These are phyloP conservation scores for Bos indicus DNA, from an alignment of 2,113 vertebrate genomes.

Conservation along the genomic window DNA sequence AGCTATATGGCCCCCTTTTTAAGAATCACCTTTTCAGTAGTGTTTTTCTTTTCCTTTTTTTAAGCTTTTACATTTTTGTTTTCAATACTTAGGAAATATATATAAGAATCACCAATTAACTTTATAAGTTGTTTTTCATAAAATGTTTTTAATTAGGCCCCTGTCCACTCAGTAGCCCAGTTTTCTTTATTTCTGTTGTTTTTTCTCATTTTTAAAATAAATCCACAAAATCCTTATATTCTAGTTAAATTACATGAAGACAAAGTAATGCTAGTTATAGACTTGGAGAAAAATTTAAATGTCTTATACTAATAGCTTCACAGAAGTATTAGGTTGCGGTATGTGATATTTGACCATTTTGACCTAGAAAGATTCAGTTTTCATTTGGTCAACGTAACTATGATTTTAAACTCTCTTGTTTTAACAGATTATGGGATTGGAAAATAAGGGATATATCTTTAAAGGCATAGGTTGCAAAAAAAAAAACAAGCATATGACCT, in stretches of 20 bases:
- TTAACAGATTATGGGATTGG: background rate
- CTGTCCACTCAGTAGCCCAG: background rate
- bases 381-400: background rate
- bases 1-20: background rate
- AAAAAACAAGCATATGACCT: background rate
- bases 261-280: background rate
- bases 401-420: background rate
- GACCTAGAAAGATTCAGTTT: background rate
- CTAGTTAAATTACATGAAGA: background rate
- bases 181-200: background rate
- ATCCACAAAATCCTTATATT: background rate
- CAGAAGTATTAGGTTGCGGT: background rate
- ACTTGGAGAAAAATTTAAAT: background rate
- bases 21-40: background rate
- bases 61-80: conserved; percentile 9
- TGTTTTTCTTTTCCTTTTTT: background rate
- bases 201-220: background rate
- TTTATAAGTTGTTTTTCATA: background rate
- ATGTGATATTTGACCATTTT: conserved; percentile 8
- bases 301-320: background rate
- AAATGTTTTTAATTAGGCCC: background rate
- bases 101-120: background rate
- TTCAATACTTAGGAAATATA: conserved; percentile 35
- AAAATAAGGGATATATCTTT: background rate
- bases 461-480: background rate